Conservation (phyloP, 2,888 invertebrate genomes). For the Synanthedon andrenaeformis region DNA sequence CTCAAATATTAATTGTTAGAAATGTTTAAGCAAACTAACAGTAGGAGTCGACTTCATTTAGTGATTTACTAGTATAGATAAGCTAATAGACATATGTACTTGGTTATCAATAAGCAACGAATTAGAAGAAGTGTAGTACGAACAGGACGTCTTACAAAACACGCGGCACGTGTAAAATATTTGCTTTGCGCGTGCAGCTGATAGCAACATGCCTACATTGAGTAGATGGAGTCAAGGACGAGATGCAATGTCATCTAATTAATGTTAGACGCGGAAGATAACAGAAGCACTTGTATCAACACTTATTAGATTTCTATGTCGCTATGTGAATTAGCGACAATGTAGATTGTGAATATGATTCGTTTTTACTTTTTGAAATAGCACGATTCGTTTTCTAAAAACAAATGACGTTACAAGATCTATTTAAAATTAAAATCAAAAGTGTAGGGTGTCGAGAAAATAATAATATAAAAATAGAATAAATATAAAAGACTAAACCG, state of each 20-base stretch:
- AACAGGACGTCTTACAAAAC: slow-evolving; percentile 9
- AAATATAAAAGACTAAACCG: slow-evolving; percentile 13
- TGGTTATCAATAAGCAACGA: too few species aligned
- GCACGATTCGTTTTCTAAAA: too few species aligned
- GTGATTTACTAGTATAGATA: too few species aligned
- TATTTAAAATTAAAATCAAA: too few species aligned
- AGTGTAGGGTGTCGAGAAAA: too few species aligned
- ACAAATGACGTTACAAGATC: too few species aligned
- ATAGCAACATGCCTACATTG: slow-evolving; percentile 38
- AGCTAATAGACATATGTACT: too few species aligned
- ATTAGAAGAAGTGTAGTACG: too few species aligned
- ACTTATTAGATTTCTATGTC: background rate
- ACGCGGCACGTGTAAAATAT: slow-evolving; percentile 55
- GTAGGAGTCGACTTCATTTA: slow-evolving; percentile 3
- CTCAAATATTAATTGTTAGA: background rate
- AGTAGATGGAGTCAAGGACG: slow-evolving; percentile 49
- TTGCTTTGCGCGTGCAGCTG: slow-evolving; percentile 56
- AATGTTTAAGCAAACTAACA: slow-evolving; percentile 3
- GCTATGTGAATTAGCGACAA: too few species aligned
- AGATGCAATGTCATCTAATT: slow-evolving; percentile 37
- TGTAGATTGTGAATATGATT: too few species aligned
- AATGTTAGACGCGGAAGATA: slow-evolving; percentile 35
- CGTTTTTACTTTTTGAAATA: too few species aligned
- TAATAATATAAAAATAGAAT: too few species aligned
- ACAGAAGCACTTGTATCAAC: slow-evolving; percentile 4